phyloP scores from a whole-genome alignment of 2,113 vertebrate species.

The Hemichromis elongatus region DNA sequence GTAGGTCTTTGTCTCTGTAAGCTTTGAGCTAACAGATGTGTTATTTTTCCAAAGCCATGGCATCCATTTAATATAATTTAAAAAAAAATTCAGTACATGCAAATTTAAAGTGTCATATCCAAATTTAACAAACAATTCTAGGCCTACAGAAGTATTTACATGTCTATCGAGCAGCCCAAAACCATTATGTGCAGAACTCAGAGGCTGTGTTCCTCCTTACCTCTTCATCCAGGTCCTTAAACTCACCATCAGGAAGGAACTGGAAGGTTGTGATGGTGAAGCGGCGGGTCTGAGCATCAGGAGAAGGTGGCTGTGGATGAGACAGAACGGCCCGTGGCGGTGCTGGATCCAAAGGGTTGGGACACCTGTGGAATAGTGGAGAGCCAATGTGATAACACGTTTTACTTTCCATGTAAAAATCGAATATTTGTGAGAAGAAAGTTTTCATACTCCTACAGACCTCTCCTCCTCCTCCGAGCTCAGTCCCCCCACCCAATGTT shows the following conservation, averaged over 20 bases:
- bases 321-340: slow-evolving; percentile 15
- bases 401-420: not conserved
- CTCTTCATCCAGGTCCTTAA: slow-evolving; percentile 58
- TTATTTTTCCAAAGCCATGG: not conserved
- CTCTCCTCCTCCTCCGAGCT: no score
- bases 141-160: not conserved
- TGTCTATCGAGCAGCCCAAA: not conserved
- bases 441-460: not conserved
- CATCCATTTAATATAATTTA: not conserved
- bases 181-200: not conserved
- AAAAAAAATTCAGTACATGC: no score
- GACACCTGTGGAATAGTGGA: slow-evolving; percentile 53
- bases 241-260: slow-evolving; percentile 59
- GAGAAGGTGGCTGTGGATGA: not conserved
- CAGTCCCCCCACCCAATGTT: not conserved
- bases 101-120: no score
- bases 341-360: slow-evolving; percentile 68
- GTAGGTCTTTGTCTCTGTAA: not conserved
- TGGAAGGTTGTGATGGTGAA: slow-evolving; percentile 76
- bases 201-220: slow-evolving; percentile 22
- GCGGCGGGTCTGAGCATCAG: slow-evolving; percentile 58
- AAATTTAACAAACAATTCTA: not conserved
- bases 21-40: not conserved
- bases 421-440: not conserved
- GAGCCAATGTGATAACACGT: not conserved